Conservation (phyloP, 2,888 invertebrate species). For the Balanococcus diminutus region DNA sequence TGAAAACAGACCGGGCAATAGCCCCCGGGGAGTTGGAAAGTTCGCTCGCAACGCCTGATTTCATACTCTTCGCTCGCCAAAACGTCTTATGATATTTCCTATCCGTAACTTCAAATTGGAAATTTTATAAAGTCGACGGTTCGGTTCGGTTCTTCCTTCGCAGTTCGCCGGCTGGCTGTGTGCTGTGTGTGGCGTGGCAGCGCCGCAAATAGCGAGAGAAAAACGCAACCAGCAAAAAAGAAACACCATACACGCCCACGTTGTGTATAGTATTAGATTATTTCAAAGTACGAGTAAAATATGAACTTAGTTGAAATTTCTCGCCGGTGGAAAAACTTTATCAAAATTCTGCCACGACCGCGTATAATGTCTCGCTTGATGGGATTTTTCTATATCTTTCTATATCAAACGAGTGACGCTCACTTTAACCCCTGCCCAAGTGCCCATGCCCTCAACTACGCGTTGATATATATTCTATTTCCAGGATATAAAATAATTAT, state of each 20-base stretch:
- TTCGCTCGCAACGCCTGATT: conserved; percentile 43
- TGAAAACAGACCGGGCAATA: conserved; percentile 51
- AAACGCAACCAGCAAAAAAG: background rate
- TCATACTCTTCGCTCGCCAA: conserved; percentile 26
- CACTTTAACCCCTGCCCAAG: too few relatives aligned
- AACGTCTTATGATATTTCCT: conserved; percentile 48
- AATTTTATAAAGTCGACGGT: conserved; percentile 46
- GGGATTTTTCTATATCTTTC: too few relatives aligned
- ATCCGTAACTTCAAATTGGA: conserved; percentile 45
- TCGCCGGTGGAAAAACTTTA: background rate
- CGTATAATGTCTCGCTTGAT: background rate
- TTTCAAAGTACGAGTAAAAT: conserved; percentile 34
- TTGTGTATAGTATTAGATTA: conserved; percentile 29
- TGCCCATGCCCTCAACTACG: too few relatives aligned
- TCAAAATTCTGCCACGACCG: background rate
- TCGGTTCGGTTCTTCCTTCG: background rate
- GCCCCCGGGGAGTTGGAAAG: conserved; percentile 50
- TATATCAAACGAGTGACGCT: too few relatives aligned
- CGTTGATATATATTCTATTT: background rate
- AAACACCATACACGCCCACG: background rate
- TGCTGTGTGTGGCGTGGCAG: background rate
- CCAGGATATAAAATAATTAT: background rate
- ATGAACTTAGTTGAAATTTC: conserved; percentile 17
- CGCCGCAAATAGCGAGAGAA: background rate
- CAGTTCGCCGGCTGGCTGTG: background rate